phyloP scores from a whole-genome alignment of 2,797 vertebrate species.

The Peromyscus nudipes region DNA sequence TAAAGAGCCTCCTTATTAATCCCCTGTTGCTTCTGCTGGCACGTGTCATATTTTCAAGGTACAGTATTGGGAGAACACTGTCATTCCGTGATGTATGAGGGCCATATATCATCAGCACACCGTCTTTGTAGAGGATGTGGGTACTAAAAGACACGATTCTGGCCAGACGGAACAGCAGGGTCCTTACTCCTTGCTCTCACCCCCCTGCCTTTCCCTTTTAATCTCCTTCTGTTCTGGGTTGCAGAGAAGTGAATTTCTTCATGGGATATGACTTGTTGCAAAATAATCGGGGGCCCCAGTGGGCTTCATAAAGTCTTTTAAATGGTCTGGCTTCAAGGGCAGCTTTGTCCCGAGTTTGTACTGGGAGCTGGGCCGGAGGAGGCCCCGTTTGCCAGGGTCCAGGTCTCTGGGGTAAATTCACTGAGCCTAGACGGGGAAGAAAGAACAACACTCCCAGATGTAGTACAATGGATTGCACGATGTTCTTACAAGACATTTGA shows the following conservation, averaged over 20 bases:
- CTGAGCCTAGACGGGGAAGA: slow-evolving; percentile 74
- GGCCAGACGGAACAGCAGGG: slow-evolving; percentile 89
- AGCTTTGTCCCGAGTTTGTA: slow-evolving; percentile 87
- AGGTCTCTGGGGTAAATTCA: slow-evolving; percentile 78
- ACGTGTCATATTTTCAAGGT: slow-evolving; percentile 87
- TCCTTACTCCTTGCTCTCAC: slow-evolving; percentile 83
- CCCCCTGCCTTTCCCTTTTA: slow-evolving; percentile 87
- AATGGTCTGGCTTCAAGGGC: slow-evolving; percentile 88
- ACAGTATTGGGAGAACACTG: slow-evolving; percentile 86
- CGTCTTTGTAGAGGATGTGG: slow-evolving; percentile 86
- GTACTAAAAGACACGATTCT: slow-evolving; percentile 87
- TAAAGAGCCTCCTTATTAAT: slow-evolving; percentile 73
- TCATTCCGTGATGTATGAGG: slow-evolving; percentile 87
- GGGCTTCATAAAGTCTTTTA: slow-evolving; percentile 89
- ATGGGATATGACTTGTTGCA: slow-evolving; percentile 91
- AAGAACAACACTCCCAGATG: slow-evolving; percentile 78
- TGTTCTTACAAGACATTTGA: slow-evolving; percentile 74
- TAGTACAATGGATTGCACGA: slow-evolving; percentile 23
- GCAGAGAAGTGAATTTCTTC: slow-evolving; percentile 90
- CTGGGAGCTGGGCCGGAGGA: slow-evolving; percentile 72
- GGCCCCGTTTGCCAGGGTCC: slow-evolving; percentile 76
- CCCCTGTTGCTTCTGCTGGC: slow-evolving; percentile 84
- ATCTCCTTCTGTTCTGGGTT: slow-evolving; percentile 88
- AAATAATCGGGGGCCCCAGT: slow-evolving; percentile 89
- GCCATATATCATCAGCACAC: slow-evolving; percentile 88